Base-by-base conservation (phyloP, 1,140 invertebrate species). In the Aphaenogaster ashmeadi region DNA sequence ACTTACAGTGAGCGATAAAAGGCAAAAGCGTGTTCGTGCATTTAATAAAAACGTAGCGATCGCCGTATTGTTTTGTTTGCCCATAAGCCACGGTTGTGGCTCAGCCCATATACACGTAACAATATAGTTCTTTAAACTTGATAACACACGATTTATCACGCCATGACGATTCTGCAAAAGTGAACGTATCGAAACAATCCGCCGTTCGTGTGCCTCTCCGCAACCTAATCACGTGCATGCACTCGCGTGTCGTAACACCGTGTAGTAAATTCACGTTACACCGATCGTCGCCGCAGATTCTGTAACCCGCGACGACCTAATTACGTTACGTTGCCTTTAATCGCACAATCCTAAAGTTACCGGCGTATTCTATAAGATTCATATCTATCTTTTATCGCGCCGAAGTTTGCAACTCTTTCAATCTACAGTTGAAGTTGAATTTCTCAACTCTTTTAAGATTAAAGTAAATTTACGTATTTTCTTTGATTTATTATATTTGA, bases 201-300 rank as follows among this genome's bases (percentile, higher is more conserved):
- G 33, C 69, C 69, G 52, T 60, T 84, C 80, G 69, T 84, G 69
- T 44, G 69, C 36, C 67, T 74, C 80, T 71, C 21, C 79, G 80
- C 33, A 69, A 56, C 27, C 80, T 75, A 75, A 84, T 74, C 69
- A 56, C 80, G 80, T 41, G 62, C 86, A 87, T 87, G 79, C 47
- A 87, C 75, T 90, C 36, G 85, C 87, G 84, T 90, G 81, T 81
- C 78, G 67, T 60, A 60, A 72, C 27, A 58, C 27, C 56, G n/a
- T 84, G 27, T 47, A 47, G 86, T 90, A 87, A 90, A 90, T 90
- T 84, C 71, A 88, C 87, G 88, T 92, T 88, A 78, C 58, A 80
- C 88, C 89, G 91, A 92, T 92, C 91, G 88, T 87, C 89, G 77
- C 79, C 74, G 80, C 83, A 87, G 92, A 93, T 93, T 92, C 88